Conservation (phyloP, 92 coral and sea anemone species). For the Paramuricea clavata region DNA sequence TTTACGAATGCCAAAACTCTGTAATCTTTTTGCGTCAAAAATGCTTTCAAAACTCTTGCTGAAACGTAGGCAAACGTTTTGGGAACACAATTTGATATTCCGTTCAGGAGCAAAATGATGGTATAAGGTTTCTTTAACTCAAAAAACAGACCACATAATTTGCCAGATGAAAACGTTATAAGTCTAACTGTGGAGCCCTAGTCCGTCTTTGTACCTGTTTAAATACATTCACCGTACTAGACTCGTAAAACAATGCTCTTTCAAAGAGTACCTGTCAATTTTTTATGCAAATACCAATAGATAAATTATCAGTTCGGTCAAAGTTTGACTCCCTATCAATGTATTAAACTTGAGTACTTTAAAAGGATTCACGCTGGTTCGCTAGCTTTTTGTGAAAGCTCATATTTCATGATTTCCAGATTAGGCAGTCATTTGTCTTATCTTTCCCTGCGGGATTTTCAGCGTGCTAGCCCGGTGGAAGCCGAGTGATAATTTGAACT, state of each 20-base stretch:
- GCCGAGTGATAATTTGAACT: not conserved
- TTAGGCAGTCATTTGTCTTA: not conserved
- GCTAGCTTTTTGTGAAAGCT: not conserved
- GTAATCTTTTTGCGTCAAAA: not conserved
- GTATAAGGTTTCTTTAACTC: not conserved
- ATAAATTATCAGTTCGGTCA: not conserved
- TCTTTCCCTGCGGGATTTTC: not conserved
- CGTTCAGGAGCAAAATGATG: not conserved
- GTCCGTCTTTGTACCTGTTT: too few relatives aligned
- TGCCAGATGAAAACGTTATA: too few relatives aligned
- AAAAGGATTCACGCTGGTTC: conserved; percentile 14
- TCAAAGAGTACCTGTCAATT: not conserved
- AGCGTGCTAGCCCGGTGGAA: not conserved
- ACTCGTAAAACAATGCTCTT: not conserved
- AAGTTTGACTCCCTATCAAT: not conserved
- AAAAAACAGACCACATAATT: too few relatives aligned
- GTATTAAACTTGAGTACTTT: not conserved
- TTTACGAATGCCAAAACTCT: not conserved
- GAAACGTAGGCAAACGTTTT: not conserved
- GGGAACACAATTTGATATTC: not conserved
- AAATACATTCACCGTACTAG: too few relatives aligned
- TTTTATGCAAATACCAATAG: not conserved
- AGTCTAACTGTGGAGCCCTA: too few relatives aligned
- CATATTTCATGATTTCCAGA: not conserved
- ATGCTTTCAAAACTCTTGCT: not conserved